Evolutionary conservation across 2,888 invertebrate genomes (phyloP), one percentile per base, ranked within the genome.

Genomic region (Erebia aethiops): DNA sequence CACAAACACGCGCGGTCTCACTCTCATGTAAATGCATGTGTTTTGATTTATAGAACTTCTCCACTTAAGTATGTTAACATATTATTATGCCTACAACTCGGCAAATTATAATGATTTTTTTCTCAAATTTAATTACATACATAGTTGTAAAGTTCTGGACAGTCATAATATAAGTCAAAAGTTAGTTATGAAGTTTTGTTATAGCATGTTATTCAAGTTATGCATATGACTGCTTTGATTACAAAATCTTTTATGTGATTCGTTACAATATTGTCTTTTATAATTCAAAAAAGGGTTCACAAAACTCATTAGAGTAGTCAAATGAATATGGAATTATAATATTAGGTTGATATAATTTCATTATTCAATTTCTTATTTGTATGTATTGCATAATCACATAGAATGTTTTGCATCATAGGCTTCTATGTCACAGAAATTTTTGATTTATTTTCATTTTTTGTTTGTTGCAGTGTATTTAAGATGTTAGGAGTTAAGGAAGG

Each of bases 381-480:
- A 51, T n/a, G 46, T 1, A 46, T 11, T 11, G 46, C 52, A 9
- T 54, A 18, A 18, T 65, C 16, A 65, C 56, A 43, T 65, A 56
- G 21, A 65, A 43, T 9, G 9, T 63, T 64, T 64, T 49, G 13
- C 58, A 57, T 52, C 51, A 49, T 14, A 41, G 0, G 54, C 80
- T 77, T 76, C 80, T 2, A 84, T 26, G 26, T 87, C 87, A 79
- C 80, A 11, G 49, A 21, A 82, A 84, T 85, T 81, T 82, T 84
- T 86, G 84, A 75, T 78, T 83, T 83, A 83, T 85, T 84, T 76
- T 79, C 82, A 83, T 83, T 82, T 84, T 82, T 84, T 85, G 84
- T 91, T 91, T 93, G 91, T 93, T 92, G 82, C 92, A 92, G 92
- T 92, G 92, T 92, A 92, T 92, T 92, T 92, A 92, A 92, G 88